Evolutionary conservation across 1,140 invertebrate genomes (phyloP).

Genomic region (Calephelis virginiensis): DNA sequence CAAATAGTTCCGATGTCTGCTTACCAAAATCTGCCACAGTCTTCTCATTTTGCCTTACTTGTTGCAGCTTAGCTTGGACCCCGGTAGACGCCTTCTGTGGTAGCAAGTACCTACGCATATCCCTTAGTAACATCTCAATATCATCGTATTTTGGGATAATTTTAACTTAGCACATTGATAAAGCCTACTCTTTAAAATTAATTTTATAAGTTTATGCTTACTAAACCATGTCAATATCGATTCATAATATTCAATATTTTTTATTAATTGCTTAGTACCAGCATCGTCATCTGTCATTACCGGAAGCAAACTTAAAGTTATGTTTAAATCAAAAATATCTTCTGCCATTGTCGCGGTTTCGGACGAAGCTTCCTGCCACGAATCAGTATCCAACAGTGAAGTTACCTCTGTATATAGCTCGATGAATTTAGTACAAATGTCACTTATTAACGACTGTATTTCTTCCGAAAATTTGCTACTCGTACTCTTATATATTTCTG

Average conservation of each 20-base stretch:
- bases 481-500: not conserved
- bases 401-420: not conserved
- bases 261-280: not conserved
- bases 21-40: not conserved
- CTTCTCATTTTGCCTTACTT: not conserved
- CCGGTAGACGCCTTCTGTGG: not conserved
- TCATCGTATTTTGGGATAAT: not conserved
- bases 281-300: not conserved
- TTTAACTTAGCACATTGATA: not conserved
- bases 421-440: not conserved
- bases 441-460: not conserved
- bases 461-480: not conserved
- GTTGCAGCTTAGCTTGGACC: not conserved
- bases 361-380: not conserved
- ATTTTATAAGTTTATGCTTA: not conserved
- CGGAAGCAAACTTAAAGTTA: not conserved
- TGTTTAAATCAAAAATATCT: not conserved
- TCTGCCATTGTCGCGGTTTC: not conserved
- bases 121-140: not conserved
- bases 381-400: not conserved
- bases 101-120: not conserved
- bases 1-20: not conserved
- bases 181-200: not conserved
- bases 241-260: not conserved
- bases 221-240: not conserved